Conservation (phyloP, 2,113 vertebrate genomes). For the Mungos mungo region DNA sequence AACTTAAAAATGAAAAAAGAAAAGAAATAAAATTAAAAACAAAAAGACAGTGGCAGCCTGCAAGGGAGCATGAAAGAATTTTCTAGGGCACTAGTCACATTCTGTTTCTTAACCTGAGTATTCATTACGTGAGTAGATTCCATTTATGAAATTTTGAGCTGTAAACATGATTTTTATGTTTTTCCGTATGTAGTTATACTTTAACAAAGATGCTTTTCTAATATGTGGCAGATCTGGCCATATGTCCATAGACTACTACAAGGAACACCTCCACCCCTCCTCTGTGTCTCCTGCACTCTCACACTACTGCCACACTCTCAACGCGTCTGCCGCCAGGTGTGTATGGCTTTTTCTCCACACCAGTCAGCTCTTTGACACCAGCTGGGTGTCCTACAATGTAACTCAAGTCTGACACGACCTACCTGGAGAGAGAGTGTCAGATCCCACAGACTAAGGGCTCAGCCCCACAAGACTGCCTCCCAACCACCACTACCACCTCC, state of each 20-base stretch:
- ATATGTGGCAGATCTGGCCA: not conserved
- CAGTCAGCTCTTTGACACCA: not conserved
- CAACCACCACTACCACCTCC: not conserved
- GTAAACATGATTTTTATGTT: not conserved
- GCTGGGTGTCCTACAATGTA: not conserved
- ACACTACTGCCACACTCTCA: not conserved
- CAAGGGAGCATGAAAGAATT: not conserved
- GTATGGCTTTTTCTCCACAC: not conserved
- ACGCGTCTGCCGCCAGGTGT: not conserved
- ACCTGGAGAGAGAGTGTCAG: not conserved
- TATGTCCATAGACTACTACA: not conserved
- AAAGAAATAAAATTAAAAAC: too few relatives aligned
- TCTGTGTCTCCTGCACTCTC: not conserved
- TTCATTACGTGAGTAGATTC: not conserved
- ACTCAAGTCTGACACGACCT: not conserved
- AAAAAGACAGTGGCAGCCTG: not conserved
- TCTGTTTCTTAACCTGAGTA: constrained; percentile 9
- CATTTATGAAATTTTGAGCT: not conserved
- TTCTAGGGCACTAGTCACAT: not conserved
- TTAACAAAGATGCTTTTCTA: not conserved
- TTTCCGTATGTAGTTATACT: not conserved
- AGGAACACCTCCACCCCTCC: not conserved
- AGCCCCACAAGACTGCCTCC: not conserved
- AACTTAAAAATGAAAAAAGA: too few relatives aligned
- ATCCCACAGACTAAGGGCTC: not conserved